Evolutionary conservation across 2,113 vertebrate genomes (phyloP), one percentile per base, ranked within the genome.

Genomic region (Hylia prasina): DNA sequence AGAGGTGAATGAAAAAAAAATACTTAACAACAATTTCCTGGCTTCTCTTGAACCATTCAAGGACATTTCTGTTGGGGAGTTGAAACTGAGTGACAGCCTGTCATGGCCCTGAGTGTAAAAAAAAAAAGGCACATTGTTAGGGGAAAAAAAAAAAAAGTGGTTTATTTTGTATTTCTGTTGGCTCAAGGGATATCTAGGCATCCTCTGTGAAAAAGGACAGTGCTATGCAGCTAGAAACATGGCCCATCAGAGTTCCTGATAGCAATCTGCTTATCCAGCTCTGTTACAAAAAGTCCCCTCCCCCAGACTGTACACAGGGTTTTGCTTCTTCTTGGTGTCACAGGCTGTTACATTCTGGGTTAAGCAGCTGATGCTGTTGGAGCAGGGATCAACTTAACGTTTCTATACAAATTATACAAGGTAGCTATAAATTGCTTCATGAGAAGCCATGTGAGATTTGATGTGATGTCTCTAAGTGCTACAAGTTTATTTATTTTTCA

Each of bases 1-100:
- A 95, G 93, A 96, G 87, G 92, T 96, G 93, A 97, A 89, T 58
- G 53, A 93, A 76, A 87, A 77, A 77, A 95, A 90, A 90, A 60
- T 10, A 89, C 66, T 79, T 72, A 65, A 37, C 50, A 95, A 87
- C 50, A 73, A 90, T 89, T 82, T 94, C 63, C 68, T 82, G 63
- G 82, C 54, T 97, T 92, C 75, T 91, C 47, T 90, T 88, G 85
- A 72, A 60, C 93, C 64, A 86, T 73, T 86, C 75, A 95, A 94
- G 90, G 91, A 73, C 90, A 63, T 66, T 93, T 54, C 47, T 91
- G 66, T 50, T 68, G 81, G 60, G 56, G 86, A 91, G 33, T 6
- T 47, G 72, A 83, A 90, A 93, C 33, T 35, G 79, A 92, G 35
- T 86, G 89, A 94, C 68, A 89, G 68, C 40, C 80, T 92, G 89